Conservation (phyloP, 1,140 invertebrate genomes). For the Philopotamus ludificatus region DNA sequence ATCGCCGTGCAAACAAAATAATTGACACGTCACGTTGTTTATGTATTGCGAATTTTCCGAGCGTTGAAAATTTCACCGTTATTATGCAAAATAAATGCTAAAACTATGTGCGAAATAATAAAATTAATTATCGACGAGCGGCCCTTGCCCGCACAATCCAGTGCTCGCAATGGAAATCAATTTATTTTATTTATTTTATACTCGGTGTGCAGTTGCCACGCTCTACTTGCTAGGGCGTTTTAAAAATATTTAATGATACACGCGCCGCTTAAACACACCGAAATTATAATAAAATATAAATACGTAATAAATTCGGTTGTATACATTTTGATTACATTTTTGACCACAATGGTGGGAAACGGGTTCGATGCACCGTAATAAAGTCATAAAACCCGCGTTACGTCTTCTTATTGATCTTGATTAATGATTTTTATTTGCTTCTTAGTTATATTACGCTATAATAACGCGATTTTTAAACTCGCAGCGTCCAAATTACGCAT, state of each 20-base stretch:
- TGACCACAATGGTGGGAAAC: not conserved
- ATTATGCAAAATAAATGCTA: no score
- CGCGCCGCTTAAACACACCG: not conserved
- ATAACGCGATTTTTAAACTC: no score
- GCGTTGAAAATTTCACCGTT: no score
- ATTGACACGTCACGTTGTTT: no score
- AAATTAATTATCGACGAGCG: no score
- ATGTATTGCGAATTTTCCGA: no score
- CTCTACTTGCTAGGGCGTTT: slow-evolving; percentile 16
- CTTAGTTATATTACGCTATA: no score
- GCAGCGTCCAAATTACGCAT: slow-evolving; percentile 7
- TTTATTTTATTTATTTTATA: no score
- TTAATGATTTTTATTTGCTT: slow-evolving; percentile 7
- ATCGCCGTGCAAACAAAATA: no score
- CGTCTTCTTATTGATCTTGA: slow-evolving; percentile 11
- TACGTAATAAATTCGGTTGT: slow-evolving; percentile 6
- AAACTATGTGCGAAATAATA: no score
- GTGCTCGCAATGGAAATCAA: slow-evolving; percentile 1
- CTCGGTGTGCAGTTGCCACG: slow-evolving; percentile 18
- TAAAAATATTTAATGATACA: slow-evolving; percentile 1
- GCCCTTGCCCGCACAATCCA: no score
- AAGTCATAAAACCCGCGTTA: not conserved
- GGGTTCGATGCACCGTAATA: not conserved
- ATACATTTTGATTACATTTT: no score
- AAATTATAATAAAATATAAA: slow-evolving; percentile 3